Evolutionary conservation across 2,797 vertebrate genomes (phyloP).

Genomic region (Schizothorax lantsangensis): DNA sequence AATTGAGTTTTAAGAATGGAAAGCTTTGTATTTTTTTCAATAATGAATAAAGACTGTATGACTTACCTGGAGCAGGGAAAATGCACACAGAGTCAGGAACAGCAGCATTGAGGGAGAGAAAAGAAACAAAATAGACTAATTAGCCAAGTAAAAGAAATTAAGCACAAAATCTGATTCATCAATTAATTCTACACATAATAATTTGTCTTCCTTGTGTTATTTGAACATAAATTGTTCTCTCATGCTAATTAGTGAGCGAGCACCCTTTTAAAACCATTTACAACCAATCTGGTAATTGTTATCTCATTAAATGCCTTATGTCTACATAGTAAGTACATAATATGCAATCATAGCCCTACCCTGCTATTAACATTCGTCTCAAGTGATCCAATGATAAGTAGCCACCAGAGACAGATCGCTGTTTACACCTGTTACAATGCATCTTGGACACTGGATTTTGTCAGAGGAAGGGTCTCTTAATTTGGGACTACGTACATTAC

Average conservation of each 20-base stretch:
- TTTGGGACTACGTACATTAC: background rate
- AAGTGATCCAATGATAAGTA: background rate
- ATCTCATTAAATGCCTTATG: background rate
- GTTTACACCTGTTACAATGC: background rate
- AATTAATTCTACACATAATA: background rate
- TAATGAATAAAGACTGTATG: background rate
- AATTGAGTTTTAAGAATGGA: background rate
- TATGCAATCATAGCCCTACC: background rate
- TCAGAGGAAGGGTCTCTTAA: background rate
- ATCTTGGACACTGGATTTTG: background rate
- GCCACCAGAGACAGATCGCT: background rate
- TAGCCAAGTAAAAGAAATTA: conserved; percentile 3
- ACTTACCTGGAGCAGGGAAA: conserved; percentile 34
- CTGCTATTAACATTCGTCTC: background rate
- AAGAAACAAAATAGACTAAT: conserved; percentile 26
- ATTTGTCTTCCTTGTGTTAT: background rate
- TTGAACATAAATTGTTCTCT: background rate
- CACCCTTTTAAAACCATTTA: background rate
- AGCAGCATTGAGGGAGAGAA: conserved; percentile 5
- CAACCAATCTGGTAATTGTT: background rate
- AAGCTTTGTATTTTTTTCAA: background rate
- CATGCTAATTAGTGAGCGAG: background rate
- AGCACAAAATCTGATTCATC: background rate
- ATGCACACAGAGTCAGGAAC: background rate
- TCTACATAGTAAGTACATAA: background rate